Percentiles rank a stretch among this genome's conserved stretches.
Evolutionary conservation across 2,113 vertebrate species (phyloP).

Genomic region (Callopanchax toddi): DNA sequence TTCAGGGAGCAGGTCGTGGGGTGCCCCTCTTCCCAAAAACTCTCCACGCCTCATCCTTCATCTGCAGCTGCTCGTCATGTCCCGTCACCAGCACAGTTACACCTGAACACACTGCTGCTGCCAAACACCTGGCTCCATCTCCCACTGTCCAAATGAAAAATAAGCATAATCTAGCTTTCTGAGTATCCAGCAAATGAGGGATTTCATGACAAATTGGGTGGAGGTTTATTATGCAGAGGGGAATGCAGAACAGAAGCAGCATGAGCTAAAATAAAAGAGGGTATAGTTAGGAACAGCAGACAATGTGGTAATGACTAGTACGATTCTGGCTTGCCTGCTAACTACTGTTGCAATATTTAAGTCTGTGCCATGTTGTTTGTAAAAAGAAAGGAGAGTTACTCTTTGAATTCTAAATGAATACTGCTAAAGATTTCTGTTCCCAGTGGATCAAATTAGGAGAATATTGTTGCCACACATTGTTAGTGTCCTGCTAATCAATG

Average conservation of each 20-base stretch:
- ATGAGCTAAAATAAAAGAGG: slow-evolving; percentile 41
- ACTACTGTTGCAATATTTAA: slow-evolving; percentile 45
- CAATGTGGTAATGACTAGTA: slow-evolving; percentile 66
- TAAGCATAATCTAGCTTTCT: slow-evolving; percentile 99
- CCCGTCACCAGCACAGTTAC: slow-evolving; percentile 97
- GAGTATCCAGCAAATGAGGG: slow-evolving; percentile 99
- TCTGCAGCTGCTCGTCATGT: slow-evolving; percentile 96
- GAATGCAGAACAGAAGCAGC: slow-evolving; percentile 84
- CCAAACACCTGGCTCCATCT: slow-evolving; percentile 99
- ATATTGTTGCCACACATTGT: not conserved
- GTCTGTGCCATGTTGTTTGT: slow-evolving; percentile 10
- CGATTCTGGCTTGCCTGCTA: slow-evolving; percentile 44
- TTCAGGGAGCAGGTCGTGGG: slow-evolving; percentile 87
- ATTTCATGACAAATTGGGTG: slow-evolving; percentile 98
- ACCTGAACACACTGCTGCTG: slow-evolving; percentile 99
- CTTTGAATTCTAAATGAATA: slow-evolving; percentile 18
- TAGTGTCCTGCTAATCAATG: not conserved
- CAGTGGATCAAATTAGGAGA: not conserved
- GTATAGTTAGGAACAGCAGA: slow-evolving; percentile 45
- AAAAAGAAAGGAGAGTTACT: not conserved
- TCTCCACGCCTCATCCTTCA: slow-evolving; percentile 99
- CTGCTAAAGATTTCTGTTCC: slow-evolving; percentile 5
- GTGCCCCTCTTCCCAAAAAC: slow-evolving; percentile 88
- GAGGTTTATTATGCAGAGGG: slow-evolving; percentile 89
- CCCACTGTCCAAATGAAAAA: slow-evolving; percentile 99